Percentiles rank a stretch among this genome's conserved stretches.
Evolutionary conservation across 2,797 vertebrate species (phyloP).

Genomic region (Danionella dracula): DNA sequence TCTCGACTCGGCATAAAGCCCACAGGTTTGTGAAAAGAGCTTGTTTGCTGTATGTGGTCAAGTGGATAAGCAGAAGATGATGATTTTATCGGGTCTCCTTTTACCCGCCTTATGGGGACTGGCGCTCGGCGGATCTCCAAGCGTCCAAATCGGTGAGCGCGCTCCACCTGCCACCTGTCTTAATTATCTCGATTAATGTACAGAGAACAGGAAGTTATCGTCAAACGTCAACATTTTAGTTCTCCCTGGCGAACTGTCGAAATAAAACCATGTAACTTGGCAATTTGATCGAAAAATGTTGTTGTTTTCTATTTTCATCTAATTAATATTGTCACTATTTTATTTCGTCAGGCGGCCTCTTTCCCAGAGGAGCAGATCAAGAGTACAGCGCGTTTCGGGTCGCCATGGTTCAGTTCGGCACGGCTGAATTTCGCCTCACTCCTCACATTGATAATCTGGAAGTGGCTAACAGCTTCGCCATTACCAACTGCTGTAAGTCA

Average conservation of each 20-base stretch:
- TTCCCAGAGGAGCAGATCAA: constrained; percentile 96
- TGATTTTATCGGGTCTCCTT: constrained; percentile 77
- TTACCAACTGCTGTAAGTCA: constrained; percentile 98
- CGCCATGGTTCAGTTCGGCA: constrained; percentile 95
- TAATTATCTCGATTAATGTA: neutral
- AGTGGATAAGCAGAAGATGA: constrained; percentile 79
- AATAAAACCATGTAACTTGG: neutral
- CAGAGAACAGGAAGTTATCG: neutral
- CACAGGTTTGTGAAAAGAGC: constrained; percentile 53
- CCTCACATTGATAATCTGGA: constrained; percentile 98
- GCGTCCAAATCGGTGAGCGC: constrained; percentile 82
- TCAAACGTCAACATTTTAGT: neutral
- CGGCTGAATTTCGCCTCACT: constrained; percentile 91
- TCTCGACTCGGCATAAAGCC: constrained; percentile 38
- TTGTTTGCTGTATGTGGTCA: constrained; percentile 69
- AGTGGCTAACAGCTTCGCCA: constrained; percentile 97
- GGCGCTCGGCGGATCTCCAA: constrained; percentile 76
- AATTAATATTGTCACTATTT: neutral
- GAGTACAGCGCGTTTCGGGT: constrained; percentile 98
- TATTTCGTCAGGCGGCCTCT: constrained; percentile 81
- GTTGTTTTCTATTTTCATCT: neutral
- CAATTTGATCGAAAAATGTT: neutral
- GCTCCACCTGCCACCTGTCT: neutral
- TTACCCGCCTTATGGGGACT: constrained; percentile 77
- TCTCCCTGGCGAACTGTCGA: neutral